Conservation (phyloP, 2,797 vertebrate genomes). For the Syncerus caffer region DNA sequence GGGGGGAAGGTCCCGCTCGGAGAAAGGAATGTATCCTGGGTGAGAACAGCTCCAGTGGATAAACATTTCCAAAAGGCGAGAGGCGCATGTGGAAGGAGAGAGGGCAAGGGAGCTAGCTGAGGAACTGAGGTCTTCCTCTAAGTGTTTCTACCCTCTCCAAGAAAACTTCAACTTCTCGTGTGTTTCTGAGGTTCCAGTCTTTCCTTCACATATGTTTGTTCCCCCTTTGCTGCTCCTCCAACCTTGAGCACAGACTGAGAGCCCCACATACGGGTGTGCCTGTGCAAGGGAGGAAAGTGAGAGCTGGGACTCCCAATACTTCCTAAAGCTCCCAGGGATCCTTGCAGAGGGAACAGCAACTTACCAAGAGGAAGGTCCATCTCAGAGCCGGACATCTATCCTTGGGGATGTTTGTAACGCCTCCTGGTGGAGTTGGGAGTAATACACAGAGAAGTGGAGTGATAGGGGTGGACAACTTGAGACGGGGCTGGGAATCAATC, state of each 20-base stretch:
- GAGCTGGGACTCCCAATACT: neutral
- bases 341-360: neutral
- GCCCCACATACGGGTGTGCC: neutral
- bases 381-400: neutral
- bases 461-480: neutral
- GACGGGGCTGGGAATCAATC: neutral
- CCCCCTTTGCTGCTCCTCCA: neutral
- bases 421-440: neutral
- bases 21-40: neutral
- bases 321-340: neutral
- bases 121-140: neutral
- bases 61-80: neutral
- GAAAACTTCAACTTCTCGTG: neutral
- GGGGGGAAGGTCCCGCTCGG: neutral
- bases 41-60: neutral
- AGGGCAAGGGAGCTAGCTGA: neutral
- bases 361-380: neutral
- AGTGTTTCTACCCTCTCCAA: neutral
- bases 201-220: neutral
- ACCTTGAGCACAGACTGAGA: neutral
- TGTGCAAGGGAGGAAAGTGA: conserved; percentile 7
- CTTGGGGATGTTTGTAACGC: neutral
- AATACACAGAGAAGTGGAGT: neutral
- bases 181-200: neutral
- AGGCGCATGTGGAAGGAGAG: neutral